Conservation (phyloP, 2,797 vertebrate species). For the Hoplostethus mediterraneus region DNA sequence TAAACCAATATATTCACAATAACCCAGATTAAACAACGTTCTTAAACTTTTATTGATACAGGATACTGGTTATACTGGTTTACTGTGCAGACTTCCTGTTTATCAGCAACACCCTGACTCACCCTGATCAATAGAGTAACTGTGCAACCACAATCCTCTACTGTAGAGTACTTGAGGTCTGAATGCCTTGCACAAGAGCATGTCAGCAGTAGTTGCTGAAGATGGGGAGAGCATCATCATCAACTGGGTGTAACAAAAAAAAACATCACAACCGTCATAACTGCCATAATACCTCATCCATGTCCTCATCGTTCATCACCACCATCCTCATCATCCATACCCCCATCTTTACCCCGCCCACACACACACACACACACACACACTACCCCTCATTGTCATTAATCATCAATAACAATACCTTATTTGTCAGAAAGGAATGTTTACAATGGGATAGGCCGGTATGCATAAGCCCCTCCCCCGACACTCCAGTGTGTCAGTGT, state of each 20-base stretch:
- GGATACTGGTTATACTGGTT: no score
- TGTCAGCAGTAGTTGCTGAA: no score
- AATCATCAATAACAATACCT: slow-evolving; percentile 79
- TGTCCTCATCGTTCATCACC: slow-evolving; percentile 32
- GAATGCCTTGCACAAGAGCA: no score
- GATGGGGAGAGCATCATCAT: no score
- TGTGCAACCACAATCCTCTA: no score
- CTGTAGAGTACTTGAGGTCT: no score
- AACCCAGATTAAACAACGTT: not conserved
- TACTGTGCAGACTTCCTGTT: no score
- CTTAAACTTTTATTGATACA: no score
- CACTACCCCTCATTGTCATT: slow-evolving; percentile 59
- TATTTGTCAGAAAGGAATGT: slow-evolving; percentile 78
- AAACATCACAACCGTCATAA: not conserved
- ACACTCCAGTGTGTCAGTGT: slow-evolving; percentile 71
- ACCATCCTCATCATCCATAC: slow-evolving; percentile 47
- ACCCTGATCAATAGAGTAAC: no score
- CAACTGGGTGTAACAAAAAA: no score
- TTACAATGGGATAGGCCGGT: slow-evolving; percentile 64
- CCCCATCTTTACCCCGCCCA: slow-evolving; percentile 20
- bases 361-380: slow-evolving; percentile 29
- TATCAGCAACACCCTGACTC: no score
- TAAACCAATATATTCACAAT: no score
- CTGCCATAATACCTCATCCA: slow-evolving; percentile 3
- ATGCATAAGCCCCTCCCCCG: slow-evolving; percentile 63